phyloP scores from a whole-genome alignment of 2,888 invertebrate species.

The Cataglyphis rosenhaueri region DNA sequence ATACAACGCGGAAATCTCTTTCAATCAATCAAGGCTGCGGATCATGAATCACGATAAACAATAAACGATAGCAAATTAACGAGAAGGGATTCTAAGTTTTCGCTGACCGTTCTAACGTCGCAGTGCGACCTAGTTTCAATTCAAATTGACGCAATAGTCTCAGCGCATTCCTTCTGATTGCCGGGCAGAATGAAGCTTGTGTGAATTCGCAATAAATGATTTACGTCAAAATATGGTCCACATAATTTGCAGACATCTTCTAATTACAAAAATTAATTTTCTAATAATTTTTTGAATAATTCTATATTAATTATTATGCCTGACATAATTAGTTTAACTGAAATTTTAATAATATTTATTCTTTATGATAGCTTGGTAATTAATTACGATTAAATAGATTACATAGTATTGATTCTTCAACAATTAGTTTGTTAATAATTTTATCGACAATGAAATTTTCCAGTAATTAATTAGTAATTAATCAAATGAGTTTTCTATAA shows the following conservation, averaged over 20 bases:
- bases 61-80: slow-evolving; percentile 44
- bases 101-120: slow-evolving; percentile 41
- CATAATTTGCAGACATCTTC: background rate
- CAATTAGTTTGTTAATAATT: slow-evolving; percentile 1
- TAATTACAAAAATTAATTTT: background rate
- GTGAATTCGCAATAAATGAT: slow-evolving; percentile 23
- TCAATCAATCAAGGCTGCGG: background rate
- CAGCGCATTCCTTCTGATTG: slow-evolving; percentile 49
- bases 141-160: slow-evolving; percentile 55
- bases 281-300: background rate
- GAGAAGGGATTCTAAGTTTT: slow-evolving; percentile 41
- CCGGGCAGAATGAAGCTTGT: slow-evolving; percentile 45
- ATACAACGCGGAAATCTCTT: slow-evolving; percentile 30
- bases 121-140: slow-evolving; percentile 51
- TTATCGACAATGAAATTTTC: background rate
- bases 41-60: slow-evolving; percentile 31
- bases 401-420: background rate
- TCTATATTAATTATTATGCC: background rate
- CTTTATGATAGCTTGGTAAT: slow-evolving; percentile 23
- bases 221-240: slow-evolving; percentile 5
- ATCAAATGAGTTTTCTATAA: slow-evolving; percentile 8
- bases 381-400: background rate
- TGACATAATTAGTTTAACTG: slow-evolving; percentile 10
- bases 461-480: slow-evolving; percentile 1
- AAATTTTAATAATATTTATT: slow-evolving; percentile 29